A percentile compares a stretch with the other conserved stretches of the same genome.
Evolutionary conservation across 2,113 vertebrate species (phyloP).

Genomic region (Nicator chloris): DNA sequence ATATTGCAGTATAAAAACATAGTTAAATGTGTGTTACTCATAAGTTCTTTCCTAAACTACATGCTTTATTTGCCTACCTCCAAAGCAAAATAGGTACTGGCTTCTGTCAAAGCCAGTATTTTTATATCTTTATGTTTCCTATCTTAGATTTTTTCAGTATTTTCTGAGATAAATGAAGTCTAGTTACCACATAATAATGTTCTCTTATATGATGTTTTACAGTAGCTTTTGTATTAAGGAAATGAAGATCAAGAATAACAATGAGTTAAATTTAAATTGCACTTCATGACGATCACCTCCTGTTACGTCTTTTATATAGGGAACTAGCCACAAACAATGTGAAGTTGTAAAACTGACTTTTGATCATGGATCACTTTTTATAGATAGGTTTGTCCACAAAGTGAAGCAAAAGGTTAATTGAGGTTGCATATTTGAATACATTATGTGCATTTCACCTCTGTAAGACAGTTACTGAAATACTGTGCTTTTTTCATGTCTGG

Average conservation of each 20-base stretch:
- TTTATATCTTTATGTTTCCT: not conserved
- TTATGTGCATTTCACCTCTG: not conserved
- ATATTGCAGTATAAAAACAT: not conserved
- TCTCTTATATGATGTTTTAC: not conserved
- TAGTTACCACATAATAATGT: not conserved
- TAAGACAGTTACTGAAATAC: not conserved
- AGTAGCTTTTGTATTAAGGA: not conserved
- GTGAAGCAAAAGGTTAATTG: conserved; percentile 45
- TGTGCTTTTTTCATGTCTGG: not conserved
- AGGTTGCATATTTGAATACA: conserved; percentile 3
- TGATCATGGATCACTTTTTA: not conserved
- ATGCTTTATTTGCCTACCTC: not conserved
- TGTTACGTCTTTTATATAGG: not conserved
- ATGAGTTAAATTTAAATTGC: not conserved
- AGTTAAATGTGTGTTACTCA: not conserved
- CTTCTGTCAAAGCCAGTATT: not conserved
- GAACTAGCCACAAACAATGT: not conserved
- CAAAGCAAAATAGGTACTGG: not conserved
- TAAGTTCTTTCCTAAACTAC: not conserved
- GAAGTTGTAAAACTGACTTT: conserved; percentile 17
- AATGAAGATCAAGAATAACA: not conserved
- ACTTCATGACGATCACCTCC: not conserved
- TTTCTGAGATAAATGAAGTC: not conserved
- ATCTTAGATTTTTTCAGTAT: not conserved
- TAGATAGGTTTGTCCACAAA: not conserved